Conservation (phyloP, 2,797 vertebrate genomes). For the Sebastes nivosus region DNA sequence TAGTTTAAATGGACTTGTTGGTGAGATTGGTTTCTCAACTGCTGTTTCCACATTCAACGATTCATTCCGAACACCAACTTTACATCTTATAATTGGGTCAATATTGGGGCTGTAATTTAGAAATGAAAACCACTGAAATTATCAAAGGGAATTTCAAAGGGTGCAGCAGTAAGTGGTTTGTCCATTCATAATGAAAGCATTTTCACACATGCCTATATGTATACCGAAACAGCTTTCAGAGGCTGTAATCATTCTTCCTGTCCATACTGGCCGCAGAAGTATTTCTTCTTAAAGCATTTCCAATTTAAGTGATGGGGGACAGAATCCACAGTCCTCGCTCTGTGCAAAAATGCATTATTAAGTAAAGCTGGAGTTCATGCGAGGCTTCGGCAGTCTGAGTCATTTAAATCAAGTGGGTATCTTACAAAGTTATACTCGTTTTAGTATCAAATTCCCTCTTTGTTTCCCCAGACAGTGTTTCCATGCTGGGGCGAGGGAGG, state of each 20-base stretch:
- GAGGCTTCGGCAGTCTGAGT: background rate
- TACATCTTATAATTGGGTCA: background rate
- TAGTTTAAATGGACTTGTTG: background rate
- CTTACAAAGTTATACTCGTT: background rate
- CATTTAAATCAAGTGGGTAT: background rate
- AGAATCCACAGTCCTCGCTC: background rate
- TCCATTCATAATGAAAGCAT: background rate
- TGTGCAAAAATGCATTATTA: background rate
- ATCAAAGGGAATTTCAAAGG: background rate
- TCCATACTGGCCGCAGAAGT: background rate
- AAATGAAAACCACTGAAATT: background rate
- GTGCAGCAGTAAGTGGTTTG: background rate
- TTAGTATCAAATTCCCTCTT: background rate
- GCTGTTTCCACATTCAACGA: background rate
- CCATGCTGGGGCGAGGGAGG: background rate
- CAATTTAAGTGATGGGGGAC: background rate
- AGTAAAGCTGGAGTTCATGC: conserved; percentile 1
- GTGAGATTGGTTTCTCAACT: background rate
- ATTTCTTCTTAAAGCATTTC: background rate
- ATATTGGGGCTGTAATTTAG: background rate
- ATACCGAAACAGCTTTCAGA: background rate
- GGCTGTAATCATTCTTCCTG: background rate
- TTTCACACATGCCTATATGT: background rate
- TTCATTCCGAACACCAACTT: background rate
- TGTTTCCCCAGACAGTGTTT: background rate